Evolutionary conservation across 2,888 invertebrate genomes (phyloP), one percentile per base, ranked within the genome.

Genomic region (Epistrophella euchroma): DNA sequence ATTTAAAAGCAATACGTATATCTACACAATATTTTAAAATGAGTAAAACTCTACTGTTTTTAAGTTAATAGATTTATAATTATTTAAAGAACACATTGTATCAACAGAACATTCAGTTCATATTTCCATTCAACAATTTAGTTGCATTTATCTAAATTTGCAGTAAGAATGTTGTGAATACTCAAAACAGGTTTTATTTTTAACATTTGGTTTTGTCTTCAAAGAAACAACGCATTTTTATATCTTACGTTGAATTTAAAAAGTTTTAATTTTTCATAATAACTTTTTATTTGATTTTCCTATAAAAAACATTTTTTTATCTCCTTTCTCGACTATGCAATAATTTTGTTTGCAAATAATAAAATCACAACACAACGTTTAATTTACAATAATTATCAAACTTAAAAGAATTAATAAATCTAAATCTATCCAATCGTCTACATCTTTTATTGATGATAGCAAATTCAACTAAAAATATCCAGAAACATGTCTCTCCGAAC

Each of bases 51-150:
- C 19, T 37, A 15, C 19, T 52, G 25, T 22, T 50, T 25, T 28
- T 55, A n/a, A 2, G 13, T 43, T n/a, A 43, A 6, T 35, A 40
- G 13, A 37, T 52, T 25, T n/a, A 55, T 64, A 58, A 28, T 60
- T 75, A 80, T 52, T 43, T 19, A 35, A 45, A 52, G 19, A 72
- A 75, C 75, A 75, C 58, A 71, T 35, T 40, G 62, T 32, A 40
- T 13, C 11, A 25, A n/a, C 17, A 58, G 2, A 25, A 4, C 45
- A 56, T 25, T 52, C 1, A 68, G 2, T 22, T 22, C 25, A 19
- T 60, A 9, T 40, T 40, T 40, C 1, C 25, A 28, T 15, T 50
- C 11, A 17, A 47, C 47, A 6, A 9, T 68, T 2, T 37, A 15
- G 9, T 37, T 52, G 19, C 37, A 50, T 52, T 52, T 68, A 52